phyloP scores from a whole-genome alignment of 2,888 invertebrate species.

The Chydorus sphaericus region DNA sequence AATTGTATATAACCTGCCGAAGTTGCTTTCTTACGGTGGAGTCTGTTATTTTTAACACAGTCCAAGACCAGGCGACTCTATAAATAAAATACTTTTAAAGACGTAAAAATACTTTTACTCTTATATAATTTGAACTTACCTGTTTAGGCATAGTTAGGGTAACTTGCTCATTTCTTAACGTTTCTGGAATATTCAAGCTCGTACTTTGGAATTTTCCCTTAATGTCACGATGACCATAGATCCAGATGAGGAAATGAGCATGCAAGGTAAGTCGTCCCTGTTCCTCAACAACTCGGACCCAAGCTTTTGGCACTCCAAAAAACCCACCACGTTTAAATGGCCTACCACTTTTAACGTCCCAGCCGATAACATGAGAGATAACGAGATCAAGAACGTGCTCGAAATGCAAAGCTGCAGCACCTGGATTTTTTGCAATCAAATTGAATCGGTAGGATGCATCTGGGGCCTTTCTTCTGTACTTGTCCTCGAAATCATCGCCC shows the following conservation, averaged over 20 bases:
- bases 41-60: too few species aligned
- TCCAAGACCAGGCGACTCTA: too few species aligned
- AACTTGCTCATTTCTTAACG: too few species aligned
- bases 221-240: neutral
- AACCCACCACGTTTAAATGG: neutral
- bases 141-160: too few species aligned
- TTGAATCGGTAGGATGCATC: neutral
- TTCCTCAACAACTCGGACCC: neutral
- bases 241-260: neutral
- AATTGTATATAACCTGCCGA: too few species aligned
- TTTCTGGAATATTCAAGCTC: too few species aligned
- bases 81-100: too few species aligned
- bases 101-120: too few species aligned
- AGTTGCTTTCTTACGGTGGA: too few species aligned
- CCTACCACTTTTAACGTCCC: neutral
- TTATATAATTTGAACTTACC: too few species aligned
- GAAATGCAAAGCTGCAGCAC: neutral
- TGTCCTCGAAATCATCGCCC: too few species aligned
- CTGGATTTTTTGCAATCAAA: neutral
- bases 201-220: neutral
- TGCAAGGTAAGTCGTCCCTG: neutral
- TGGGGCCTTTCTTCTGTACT: neutral
- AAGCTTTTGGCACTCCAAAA: conserved; percentile 1
- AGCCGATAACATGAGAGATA: neutral
- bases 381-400: neutral